Conservation (phyloP, 2,113 vertebrate species). For the Phalacrocorax carbo region DNA sequence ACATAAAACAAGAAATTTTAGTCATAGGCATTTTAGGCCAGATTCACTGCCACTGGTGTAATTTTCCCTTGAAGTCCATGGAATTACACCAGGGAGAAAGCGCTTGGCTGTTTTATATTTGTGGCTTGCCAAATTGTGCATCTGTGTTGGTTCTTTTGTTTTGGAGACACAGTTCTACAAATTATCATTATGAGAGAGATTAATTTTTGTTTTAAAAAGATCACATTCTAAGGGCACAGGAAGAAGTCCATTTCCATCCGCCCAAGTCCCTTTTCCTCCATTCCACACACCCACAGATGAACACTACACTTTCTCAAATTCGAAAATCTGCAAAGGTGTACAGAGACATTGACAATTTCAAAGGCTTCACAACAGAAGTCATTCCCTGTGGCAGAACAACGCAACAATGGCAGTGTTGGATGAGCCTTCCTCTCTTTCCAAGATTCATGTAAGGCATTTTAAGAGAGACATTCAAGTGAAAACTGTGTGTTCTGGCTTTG, state of each 20-base stretch:
- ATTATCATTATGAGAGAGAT: neutral
- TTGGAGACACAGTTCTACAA: slow-evolving; percentile 40
- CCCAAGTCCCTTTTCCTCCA: neutral
- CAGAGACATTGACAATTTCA: neutral
- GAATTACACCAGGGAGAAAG: neutral
- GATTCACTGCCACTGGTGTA: neutral
- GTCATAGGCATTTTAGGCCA: neutral
- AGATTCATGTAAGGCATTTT: neutral
- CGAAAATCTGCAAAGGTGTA: neutral
- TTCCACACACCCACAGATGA: neutral
- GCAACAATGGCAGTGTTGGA: neutral
- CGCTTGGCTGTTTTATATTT: neutral
- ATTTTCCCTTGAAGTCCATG: slow-evolving; percentile 19
- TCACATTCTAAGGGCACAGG: neutral
- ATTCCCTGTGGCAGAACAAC: neutral
- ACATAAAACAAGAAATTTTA: neutral
- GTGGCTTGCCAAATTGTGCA: slow-evolving; percentile 26
- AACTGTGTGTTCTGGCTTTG: neutral
- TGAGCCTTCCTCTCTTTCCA: neutral
- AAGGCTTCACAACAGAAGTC: neutral
- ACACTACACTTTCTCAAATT: neutral
- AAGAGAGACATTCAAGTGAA: neutral
- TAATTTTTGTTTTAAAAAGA: neutral
- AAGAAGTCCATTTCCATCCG: neutral
- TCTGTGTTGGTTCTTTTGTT: slow-evolving; percentile 56